Conservation (phyloP, 2,797 vertebrate genomes). For the Anguilla marmorata region DNA sequence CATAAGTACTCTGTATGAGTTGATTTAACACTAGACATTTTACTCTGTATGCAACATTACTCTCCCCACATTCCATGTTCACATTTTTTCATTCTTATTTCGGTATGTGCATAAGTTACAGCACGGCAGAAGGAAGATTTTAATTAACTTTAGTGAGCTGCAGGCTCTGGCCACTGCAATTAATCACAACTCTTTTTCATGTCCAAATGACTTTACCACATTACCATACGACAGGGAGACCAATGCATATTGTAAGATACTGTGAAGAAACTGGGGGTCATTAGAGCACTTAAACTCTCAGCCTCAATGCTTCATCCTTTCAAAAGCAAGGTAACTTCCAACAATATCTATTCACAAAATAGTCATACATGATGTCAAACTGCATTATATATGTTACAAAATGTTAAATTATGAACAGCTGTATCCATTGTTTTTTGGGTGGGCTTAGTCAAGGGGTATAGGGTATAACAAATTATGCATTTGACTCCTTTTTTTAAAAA, state of each 20-base stretch:
- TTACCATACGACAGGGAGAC: constrained; percentile 29
- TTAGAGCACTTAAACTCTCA: not conserved
- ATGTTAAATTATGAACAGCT: not conserved
- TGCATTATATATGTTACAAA: not conserved
- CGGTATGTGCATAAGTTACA: constrained; percentile 42
- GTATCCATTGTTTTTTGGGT: not conserved
- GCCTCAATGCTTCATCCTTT: not conserved
- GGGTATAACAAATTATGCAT: not conserved
- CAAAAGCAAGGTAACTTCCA: constrained; percentile 12
- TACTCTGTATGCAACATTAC: not conserved
- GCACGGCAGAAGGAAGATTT: constrained; percentile 50
- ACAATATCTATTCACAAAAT: constrained; percentile 24
- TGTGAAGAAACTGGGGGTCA: constrained; percentile 7
- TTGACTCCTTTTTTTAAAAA: too few species aligned
- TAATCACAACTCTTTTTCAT: constrained; percentile 60
- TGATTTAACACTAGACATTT: too few species aligned
- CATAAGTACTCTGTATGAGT: too few species aligned
- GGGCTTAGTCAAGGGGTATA: not conserved
- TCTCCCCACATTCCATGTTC: constrained; percentile 19
- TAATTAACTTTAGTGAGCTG: constrained; percentile 62
- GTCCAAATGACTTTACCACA: constrained; percentile 40
- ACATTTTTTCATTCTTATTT: constrained; percentile 45
- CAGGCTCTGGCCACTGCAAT: constrained; percentile 49
- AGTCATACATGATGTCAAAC: not conserved
- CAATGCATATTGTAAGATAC: not conserved